Evolutionary conservation across 2,797 vertebrate genomes (phyloP), one percentile per base, ranked within the genome.

Genomic region (Ctenochaetus hawaiiensis): DNA sequence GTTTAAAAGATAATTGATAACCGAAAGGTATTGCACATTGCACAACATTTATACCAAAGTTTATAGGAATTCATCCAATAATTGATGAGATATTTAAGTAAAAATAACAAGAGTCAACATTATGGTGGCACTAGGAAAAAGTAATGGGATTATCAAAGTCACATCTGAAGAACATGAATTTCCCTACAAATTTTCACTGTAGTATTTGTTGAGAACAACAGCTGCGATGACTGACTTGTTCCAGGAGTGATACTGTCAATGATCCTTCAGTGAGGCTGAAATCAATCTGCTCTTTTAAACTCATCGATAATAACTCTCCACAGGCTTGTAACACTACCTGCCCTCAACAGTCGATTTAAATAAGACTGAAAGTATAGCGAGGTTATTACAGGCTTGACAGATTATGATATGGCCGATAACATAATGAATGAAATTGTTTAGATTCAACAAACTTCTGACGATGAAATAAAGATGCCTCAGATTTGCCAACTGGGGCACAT

Each of bases 401-500:
- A 73, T 0, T 6, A 6, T 34, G 11, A 23, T 6, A 56, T 1
- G 9, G 53, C 34, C n/a, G 9, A 18, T 54, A 7, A 0, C 7
- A 7, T 45, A n/a, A 44, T 48, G 45, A 67, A 75, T 16, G 54
- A 34, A 41, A 62, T 20, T 41, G 30, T 72, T 73, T 34, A 26
- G 53, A 75, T 71, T 75, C 72, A 52, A 58, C 82, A 70, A 71
- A 87, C 61, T 56, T 73, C 68, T 37, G 39, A 65, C 74, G 41
- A 80, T 82, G 53, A 88, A 91, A 90, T 86, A 82, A 79, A 64
- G 67, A 91, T 73, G 86, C 84, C 59, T 78, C 52, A 49, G 23
- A 67, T 77, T 44, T 89, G 81, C 84, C 76, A 83, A 77, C 80
- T 90, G 85, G 89, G 90, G 80, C 83, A 37, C 51, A 93, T 95